A percentile compares a stretch with the other conserved stretches of the same genome.
phyloP scores from a whole-genome alignment of 1,140 invertebrate species.

The Spodoptera frugiperda region DNA sequence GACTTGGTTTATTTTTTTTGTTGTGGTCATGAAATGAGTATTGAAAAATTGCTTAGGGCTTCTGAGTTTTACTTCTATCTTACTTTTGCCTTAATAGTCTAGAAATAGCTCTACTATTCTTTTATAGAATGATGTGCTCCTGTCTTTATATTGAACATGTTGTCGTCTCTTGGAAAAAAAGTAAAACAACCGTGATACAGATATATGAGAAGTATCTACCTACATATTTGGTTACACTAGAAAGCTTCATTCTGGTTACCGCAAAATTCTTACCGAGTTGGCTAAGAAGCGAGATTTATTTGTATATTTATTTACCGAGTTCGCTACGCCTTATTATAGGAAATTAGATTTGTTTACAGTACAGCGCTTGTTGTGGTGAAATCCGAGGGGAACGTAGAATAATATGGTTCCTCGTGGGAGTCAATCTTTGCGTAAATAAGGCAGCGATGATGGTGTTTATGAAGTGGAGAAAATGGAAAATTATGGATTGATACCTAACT shows the following conservation, averaged over 20 bases:
- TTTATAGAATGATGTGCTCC: too few relatives aligned
- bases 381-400: conserved; percentile 27
- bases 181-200: too few relatives aligned
- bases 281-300: conserved; percentile 23
- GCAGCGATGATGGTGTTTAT: conserved; percentile 27
- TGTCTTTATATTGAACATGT: too few relatives aligned
- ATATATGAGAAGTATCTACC: neutral
- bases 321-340: conserved; percentile 40
- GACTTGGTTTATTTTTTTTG: too few relatives aligned
- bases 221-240: neutral
- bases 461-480: conserved; percentile 39
- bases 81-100: too few relatives aligned
- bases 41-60: too few relatives aligned
- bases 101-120: too few relatives aligned
- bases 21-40: too few relatives aligned
- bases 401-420: conserved; percentile 23
- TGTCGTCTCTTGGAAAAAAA: too few relatives aligned
- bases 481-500: conserved; percentile 19
- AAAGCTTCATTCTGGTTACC: conserved; percentile 2
- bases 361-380: conserved; percentile 11
- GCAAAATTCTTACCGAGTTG: neutral
- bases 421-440: conserved; percentile 37
- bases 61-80: too few relatives aligned
- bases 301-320: conserved; percentile 34
- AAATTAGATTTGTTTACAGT: conserved; percentile 40